Evolutionary conservation across 1,140 invertebrate species (phyloP), one percentile per base, ranked within the genome.

Genomic region (Aphelenchoides fujianensis): DNA sequence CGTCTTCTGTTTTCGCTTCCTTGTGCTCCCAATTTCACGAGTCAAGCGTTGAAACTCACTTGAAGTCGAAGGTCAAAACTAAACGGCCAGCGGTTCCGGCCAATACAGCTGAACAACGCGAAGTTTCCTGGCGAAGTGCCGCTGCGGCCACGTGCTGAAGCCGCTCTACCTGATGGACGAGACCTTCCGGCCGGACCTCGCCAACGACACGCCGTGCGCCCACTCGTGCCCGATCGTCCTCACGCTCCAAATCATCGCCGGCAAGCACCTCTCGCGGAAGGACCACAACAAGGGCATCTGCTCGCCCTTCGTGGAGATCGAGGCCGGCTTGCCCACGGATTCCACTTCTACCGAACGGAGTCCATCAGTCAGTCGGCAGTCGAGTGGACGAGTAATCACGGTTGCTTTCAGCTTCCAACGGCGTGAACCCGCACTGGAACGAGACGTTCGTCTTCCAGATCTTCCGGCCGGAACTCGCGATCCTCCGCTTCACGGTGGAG

Each of bases 401-500:
- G 53, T 1, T 64, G 23, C 16, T 88, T 81, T 59, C 85, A 94
- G 92, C 89, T 79, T 94, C 97, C 82, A 98, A 98, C 88, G 96
- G 95, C 23, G 90, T 98, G 55, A 97, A 97, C 88, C 96, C 96
- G 0, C 88, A 92, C 48, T 99, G 95, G 95, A 88, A 92, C 82
- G 93, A 95, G 85, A 88, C 88, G 0, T 92, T 91, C 85, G 90
- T 37, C 9, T 97, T 97, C 85, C 89, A 91, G 53, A 88, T 98
- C n/a, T 84, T 87, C 5, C 94, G 93, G 88, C 92, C 94, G 0
- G 89, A 94, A 59, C 88, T 96, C 81, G 92, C 95, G 0, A 85
- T 98, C 9, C 85, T 99, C 28, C 87, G 95, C 70, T 97, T 99
- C 84, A 88, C 91, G 35, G 92, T 98, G 0, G 91, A 95, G 85